These are phyloP conservation scores for Enteromius fasciolatus DNA, from an alignment of 2,797 vertebrate species.

Conservation along the genomic window DNA sequence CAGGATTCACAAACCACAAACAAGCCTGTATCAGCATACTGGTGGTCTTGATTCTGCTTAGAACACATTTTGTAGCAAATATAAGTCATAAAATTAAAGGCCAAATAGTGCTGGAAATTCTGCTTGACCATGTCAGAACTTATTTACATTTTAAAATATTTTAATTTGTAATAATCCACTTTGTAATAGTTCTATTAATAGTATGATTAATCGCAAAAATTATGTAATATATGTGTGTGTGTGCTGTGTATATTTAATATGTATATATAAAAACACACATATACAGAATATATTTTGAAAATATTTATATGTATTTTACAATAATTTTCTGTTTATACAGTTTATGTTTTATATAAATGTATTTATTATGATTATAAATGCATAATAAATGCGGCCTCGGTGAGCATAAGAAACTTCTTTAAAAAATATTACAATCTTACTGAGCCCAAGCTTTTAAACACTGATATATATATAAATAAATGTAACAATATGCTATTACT, in stretches of 20 bases:
- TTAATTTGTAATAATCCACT: background rate
- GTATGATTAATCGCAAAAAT: no score
- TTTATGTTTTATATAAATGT: no score
- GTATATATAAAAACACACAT: no score
- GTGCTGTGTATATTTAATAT: no score
- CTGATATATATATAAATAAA: background rate
- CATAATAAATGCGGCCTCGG: background rate
- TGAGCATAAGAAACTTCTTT: background rate
- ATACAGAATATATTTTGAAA: no score
- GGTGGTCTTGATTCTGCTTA: background rate
- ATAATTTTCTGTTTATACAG: no score
- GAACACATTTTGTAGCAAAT: background rate
- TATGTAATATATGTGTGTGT: no score
- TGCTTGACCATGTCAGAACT: background rate
- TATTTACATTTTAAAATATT: background rate
- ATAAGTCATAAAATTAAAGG: background rate
- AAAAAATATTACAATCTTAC: background rate
- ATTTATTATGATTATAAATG: no score
- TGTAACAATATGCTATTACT: background rate
- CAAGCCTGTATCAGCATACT: background rate
- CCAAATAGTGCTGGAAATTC: background rate
- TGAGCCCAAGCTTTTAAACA: background rate
- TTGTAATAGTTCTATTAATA: background rate
- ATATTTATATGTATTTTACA: no score
- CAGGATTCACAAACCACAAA: constrained; percentile 14